Conservation (phyloP, 2,888 invertebrate species). For the Stictocephala bisonia region DNA sequence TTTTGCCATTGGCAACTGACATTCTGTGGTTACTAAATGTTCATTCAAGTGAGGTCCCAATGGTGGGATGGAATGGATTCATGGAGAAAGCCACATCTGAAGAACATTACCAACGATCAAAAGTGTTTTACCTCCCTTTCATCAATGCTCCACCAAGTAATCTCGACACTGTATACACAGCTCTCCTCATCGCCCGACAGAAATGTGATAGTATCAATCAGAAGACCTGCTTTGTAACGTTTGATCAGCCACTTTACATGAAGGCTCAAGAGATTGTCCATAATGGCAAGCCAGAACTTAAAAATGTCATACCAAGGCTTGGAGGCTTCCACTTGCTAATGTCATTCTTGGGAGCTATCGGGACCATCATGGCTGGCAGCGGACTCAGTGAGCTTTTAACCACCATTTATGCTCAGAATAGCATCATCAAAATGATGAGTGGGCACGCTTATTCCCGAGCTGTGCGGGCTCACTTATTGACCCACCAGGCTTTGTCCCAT, state of each 20-base stretch:
- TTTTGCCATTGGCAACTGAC: background rate
- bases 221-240: conserved; percentile 59
- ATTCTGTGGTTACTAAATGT: conserved; percentile 29
- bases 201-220: conserved; percentile 51
- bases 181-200: conserved; percentile 56
- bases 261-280: conserved; percentile 61
- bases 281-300: conserved; percentile 49
- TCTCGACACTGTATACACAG: conserved; percentile 60
- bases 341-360: conserved; percentile 62
- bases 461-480: conserved; percentile 58
- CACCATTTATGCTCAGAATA: conserved; percentile 59
- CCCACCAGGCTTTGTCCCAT: background rate
- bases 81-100: conserved; percentile 29
- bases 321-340: conserved; percentile 62
- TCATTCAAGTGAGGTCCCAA: conserved; percentile 25
- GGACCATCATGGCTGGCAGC: conserved; percentile 63
- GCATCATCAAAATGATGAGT: conserved; percentile 59
- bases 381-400: conserved; percentile 61
- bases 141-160: conserved; percentile 61
- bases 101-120: background rate
- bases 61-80: conserved; percentile 31
- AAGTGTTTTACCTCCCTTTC: conserved; percentile 45
- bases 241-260: conserved; percentile 61
- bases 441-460: conserved; percentile 61
- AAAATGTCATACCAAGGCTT: conserved; percentile 56